phyloP scores from a whole-genome alignment of 2,888 invertebrate genomes.

The Lasioglossum marginatum region DNA sequence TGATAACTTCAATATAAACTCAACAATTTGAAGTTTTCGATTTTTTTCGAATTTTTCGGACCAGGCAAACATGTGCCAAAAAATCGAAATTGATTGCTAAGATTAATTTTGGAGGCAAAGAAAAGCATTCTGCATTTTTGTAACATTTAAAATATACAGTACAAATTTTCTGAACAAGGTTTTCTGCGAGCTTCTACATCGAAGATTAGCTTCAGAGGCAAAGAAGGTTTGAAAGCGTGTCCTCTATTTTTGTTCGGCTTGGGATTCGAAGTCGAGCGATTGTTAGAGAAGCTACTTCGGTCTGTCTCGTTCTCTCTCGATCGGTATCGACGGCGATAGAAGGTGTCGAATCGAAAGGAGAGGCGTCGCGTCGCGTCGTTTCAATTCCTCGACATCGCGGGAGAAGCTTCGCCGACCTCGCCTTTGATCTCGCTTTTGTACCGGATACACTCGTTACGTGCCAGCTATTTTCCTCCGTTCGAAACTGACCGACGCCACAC shows the following conservation, averaged over 20 bases:
- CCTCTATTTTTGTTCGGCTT: neutral
- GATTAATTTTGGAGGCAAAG: too few species aligned
- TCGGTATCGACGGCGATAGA: neutral
- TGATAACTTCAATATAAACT: too few species aligned
- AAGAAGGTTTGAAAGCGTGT: neutral
- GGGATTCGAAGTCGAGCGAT: neutral
- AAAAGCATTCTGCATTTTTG: too few species aligned
- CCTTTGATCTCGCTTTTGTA: conserved; percentile 73
- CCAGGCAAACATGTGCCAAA: too few species aligned
- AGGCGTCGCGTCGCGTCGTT: conserved; percentile 16
- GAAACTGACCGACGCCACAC: conserved; percentile 41
- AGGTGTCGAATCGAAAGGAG: neutral
- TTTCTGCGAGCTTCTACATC: too few species aligned
- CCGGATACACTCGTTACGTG: conserved; percentile 76
- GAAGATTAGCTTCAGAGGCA: neutral
- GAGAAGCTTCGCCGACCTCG: conserved; percentile 43
- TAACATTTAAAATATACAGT: too few species aligned
- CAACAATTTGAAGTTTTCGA: too few species aligned
- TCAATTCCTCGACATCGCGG: conserved; percentile 48
- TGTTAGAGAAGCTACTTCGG: neutral
- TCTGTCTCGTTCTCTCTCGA: neutral
- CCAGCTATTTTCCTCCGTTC: conserved; percentile 47
- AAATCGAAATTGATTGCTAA: too few species aligned
- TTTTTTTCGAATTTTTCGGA: too few species aligned
- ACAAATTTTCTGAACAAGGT: too few species aligned